These are phyloP conservation scores for Drosophila saltans DNA, from an alignment of 1,140 invertebrate species.

Conservation along the genomic window DNA sequence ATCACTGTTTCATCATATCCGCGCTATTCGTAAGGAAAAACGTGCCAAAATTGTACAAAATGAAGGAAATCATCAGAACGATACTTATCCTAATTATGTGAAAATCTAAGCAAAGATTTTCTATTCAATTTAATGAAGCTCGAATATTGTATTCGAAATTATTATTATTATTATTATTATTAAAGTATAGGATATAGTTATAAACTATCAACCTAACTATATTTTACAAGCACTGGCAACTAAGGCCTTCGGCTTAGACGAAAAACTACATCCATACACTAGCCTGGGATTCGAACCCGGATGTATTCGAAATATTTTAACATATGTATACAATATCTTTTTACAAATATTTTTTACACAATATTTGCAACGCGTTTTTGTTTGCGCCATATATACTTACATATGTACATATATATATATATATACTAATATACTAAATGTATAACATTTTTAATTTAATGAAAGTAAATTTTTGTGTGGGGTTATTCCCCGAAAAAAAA, in stretches of 20 bases:
- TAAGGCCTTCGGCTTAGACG: too few species aligned
- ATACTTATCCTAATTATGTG: not conserved
- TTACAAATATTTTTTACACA: not conserved
- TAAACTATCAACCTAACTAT: too few species aligned
- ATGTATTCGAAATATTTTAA: not conserved
- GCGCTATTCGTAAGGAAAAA: not conserved
- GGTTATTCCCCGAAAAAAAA: conserved; percentile 3
- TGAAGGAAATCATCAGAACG: not conserved
- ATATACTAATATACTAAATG: not conserved
- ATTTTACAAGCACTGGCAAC: too few species aligned
- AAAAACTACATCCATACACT: too few species aligned
- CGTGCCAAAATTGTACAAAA: not conserved
- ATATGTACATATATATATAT: not conserved
- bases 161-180: too few species aligned
- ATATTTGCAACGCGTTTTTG: not conserved
- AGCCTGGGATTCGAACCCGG: too few species aligned
- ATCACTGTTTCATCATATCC: conserved; percentile 3
- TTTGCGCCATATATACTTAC: not conserved
- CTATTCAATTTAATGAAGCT: not conserved
- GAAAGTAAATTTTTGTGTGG: not conserved
- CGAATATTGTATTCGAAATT: not conserved
- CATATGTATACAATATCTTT: not conserved
- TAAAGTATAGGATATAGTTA: too few species aligned
- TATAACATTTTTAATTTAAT: not conserved
- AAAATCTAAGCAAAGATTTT: not conserved